Evolutionary conservation across 2,888 invertebrate genomes (phyloP), one percentile per base, ranked within the genome.

Genomic region (Drymonia ruficornis): DNA sequence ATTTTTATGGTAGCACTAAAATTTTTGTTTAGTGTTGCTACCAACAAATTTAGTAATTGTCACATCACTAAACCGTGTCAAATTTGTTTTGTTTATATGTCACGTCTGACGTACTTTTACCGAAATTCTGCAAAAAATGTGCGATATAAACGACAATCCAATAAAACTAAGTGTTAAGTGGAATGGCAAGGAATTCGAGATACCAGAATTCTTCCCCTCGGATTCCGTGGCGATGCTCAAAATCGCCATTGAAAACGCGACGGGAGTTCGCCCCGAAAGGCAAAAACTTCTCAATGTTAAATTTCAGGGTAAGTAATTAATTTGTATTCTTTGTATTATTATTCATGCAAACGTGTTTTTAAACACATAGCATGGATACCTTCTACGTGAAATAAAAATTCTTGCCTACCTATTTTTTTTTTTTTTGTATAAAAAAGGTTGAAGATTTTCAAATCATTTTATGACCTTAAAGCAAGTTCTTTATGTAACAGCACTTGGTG

Each of bases 231-330:
- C 94, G 16, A 95, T 96, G 85, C 91, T 99, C 64, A 98, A 98
- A 88, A 94, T 96, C 75, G 95, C 95, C 56, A 98, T 99, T 68
- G 95, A 96, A 83, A 96, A 96, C 83, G 95, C 96, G 80, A 99
- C 99, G 46, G 96, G 97, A 60, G 99, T 99, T 23, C 94, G 96
- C 55, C 97, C 98, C n/a, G 97, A 97, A 76, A 94, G 98, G 61
- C 99, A 99, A 84, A 99, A 99, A 88, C 89, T 99, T 44, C 93
- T 99, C 44, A 99, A 99, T 87, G 94, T 99, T 50, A 98, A 98
- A 91, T 94, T 95, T 80, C 98, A 98, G 95, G 98, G 98, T 97
- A 87, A 82, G 50, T 81, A 72, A 50, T 55, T n/a, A n/a, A n/a
- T n/a, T n/a, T n/a, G n/a, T n/a, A n/a, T n/a, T n/a, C n/a, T n/a